phyloP scores from a whole-genome alignment of 2,888 invertebrate species.

The Corythucha ciliata region DNA sequence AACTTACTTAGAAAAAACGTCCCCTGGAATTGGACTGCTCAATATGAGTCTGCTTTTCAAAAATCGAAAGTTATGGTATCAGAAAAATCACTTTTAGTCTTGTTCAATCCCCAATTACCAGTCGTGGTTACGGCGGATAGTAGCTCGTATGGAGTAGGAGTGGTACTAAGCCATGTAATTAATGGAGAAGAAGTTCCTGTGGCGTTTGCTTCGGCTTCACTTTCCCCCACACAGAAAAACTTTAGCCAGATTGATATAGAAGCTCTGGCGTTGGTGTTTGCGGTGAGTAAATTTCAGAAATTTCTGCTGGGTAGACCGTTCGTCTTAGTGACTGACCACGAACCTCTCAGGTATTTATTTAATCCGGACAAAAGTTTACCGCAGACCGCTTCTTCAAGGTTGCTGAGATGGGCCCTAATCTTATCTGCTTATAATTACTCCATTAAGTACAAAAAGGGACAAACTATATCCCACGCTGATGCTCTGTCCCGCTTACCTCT shows the following conservation, averaged over 20 bases:
- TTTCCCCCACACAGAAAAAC: neutral
- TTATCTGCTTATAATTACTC: conserved; percentile 1
- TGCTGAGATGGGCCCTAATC: neutral
- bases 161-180: conserved; percentile 29
- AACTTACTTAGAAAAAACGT: conserved; percentile 14
- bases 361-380: neutral
- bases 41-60: conserved; percentile 8
- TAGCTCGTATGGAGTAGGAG: conserved; percentile 32
- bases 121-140: conserved; percentile 36
- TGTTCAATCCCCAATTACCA: conserved; percentile 32
- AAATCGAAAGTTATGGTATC: conserved; percentile 25
- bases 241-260: conserved; percentile 1
- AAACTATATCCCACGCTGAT: neutral
- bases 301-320: conserved; percentile 3
- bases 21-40: conserved; percentile 6
- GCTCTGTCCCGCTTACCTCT: neutral
- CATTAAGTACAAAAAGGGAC: neutral
- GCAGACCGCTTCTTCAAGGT: neutral
- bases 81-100: conserved; percentile 33
- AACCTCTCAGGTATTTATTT: conserved; percentile 5
- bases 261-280: neutral
- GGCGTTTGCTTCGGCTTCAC: conserved; percentile 2
- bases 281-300: conserved; percentile 13
- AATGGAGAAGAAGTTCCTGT: conserved; percentile 4
- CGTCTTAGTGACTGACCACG: conserved; percentile 2